Conservation (phyloP, 2,888 invertebrate genomes). For the Drosophila imparisetae region DNA sequence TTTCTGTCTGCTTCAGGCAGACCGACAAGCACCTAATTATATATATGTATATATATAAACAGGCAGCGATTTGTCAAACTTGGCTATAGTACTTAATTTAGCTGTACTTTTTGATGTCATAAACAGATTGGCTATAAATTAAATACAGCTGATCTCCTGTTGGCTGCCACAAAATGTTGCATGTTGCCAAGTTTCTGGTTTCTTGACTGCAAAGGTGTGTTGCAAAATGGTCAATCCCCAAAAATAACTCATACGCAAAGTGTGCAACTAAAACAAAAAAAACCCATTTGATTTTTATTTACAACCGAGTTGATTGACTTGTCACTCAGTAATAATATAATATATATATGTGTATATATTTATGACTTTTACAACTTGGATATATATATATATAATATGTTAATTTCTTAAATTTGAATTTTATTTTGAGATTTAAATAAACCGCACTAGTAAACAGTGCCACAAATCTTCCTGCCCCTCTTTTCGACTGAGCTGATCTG, state of each 20-base stretch:
- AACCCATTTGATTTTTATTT: conserved; percentile 6
- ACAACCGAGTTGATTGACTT: conserved; percentile 31
- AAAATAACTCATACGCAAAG: conserved; percentile 67
- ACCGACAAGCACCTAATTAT: not conserved
- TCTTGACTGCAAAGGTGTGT: not conserved
- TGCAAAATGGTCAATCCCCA: conserved; percentile 9
- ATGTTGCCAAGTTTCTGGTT: conserved; percentile 35
- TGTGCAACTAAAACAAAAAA: conserved; percentile 19
- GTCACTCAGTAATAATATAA: conserved; percentile 13
- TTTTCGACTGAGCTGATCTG: not conserved
- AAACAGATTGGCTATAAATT: not conserved
- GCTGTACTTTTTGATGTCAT: not conserved
- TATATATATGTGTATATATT: conserved; percentile 4
- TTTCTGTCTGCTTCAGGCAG: not conserved
- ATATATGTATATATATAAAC: not conserved
- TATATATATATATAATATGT: no score
- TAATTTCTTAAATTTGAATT: conserved; percentile 16
- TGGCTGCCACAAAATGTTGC: conserved; percentile 6
- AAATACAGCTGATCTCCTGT: not conserved
- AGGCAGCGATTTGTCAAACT: not conserved
- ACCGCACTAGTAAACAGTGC: conserved; percentile 41
- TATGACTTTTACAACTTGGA: not conserved
- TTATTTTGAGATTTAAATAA: conserved; percentile 27
- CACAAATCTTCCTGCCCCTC: conserved; percentile 18
- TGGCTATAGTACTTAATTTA: not conserved